Conservation (phyloP, 2,888 invertebrate genomes). For the Sialis lutaria region DNA sequence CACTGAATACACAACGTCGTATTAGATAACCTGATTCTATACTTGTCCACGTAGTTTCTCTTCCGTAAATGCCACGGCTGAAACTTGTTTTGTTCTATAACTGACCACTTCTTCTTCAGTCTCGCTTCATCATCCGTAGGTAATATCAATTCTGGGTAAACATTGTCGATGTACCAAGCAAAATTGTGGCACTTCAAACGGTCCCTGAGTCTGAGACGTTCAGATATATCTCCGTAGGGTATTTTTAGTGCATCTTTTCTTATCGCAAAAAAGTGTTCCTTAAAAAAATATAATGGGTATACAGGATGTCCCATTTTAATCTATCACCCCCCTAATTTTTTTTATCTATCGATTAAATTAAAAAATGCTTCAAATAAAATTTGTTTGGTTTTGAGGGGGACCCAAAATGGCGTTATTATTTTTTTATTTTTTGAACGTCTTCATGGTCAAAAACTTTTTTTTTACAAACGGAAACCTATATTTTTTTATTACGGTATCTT, state of each 20-base stretch:
- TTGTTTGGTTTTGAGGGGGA: no score
- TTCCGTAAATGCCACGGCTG: constrained; percentile 75
- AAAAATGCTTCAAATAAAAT: no score
- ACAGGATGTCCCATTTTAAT: no score
- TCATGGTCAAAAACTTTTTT: no score
- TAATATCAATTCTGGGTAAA: constrained; percentile 64
- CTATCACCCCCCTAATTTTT: no score
- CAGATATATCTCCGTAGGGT: constrained; percentile 64
- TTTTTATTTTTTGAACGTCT: no score
- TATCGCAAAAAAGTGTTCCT: constrained; percentile 58
- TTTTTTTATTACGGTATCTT: no score
- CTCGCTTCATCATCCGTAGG: constrained; percentile 39
- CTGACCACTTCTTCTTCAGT: constrained; percentile 39
- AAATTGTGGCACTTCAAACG: constrained; percentile 65
- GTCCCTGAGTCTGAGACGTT: constrained; percentile 51
- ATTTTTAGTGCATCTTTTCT: constrained; percentile 41
- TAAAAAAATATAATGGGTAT: constrained; percentile 9
- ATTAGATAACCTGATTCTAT: constrained; percentile 53
- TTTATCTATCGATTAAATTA: no score
- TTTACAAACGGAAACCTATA: no score
- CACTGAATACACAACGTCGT: constrained; percentile 65
- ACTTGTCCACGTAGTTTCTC: constrained; percentile 54
- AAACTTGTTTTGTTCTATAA: constrained; percentile 42
- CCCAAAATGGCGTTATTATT: no score
- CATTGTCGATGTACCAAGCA: constrained; percentile 70